Conservation (phyloP, 2,888 invertebrate genomes). For the Xiphydria camelus region DNA sequence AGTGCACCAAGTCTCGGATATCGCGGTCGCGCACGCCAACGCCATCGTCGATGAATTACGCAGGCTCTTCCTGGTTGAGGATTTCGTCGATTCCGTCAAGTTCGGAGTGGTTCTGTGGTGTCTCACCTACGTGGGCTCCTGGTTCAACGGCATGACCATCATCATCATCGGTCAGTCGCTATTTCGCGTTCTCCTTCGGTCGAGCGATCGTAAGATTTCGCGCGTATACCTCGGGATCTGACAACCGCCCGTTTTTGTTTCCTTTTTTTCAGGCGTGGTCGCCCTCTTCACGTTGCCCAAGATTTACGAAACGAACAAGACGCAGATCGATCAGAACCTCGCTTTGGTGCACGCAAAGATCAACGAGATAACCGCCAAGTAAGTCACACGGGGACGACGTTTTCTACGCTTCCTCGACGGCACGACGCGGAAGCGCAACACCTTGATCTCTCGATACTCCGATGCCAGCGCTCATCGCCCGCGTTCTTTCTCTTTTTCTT, state of each 20-base stretch:
- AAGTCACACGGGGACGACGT: no score
- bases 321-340: conserved; percentile 89
- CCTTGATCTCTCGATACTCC: no score
- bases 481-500: conserved; percentile 6
- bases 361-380: conserved; percentile 88
- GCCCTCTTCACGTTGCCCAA: conserved; percentile 94
- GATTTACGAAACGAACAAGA: conserved; percentile 93
- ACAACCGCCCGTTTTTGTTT: conserved; percentile 20
- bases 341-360: conserved; percentile 85
- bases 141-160: conserved; percentile 99
- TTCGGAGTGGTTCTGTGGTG: conserved; percentile 95
- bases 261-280: conserved; percentile 75
- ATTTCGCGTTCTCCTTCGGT: not conserved
- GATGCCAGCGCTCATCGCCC: not conserved
- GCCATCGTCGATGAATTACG: conserved; percentile 81
- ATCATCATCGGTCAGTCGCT: conserved; percentile 82
- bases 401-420: no score
- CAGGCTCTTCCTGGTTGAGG: conserved; percentile 94
- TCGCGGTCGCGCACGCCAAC: conserved; percentile 85
- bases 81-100: conserved; percentile 93
- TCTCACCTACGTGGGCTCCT: conserved; percentile 95
- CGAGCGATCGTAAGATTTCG: no score
- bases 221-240: not conserved
- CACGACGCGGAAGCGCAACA: no score
- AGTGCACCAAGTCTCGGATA: conserved; percentile 85